Conservation (phyloP, 2,113 vertebrate genomes). For the Callipepla californica region DNA sequence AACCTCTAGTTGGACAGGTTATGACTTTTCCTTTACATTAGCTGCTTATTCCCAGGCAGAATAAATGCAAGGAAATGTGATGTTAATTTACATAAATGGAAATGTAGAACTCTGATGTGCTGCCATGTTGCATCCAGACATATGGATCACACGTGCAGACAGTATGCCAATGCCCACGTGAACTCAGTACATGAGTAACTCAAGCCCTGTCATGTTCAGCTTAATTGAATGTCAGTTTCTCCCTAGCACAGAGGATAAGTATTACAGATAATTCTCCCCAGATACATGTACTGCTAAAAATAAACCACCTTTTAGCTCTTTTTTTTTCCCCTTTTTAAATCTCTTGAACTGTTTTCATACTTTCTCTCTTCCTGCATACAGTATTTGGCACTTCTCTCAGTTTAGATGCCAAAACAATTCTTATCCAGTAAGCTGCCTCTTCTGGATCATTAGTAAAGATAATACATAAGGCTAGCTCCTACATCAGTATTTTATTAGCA, state of each 20-base stretch:
- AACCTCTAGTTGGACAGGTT: background rate
- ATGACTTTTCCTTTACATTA: background rate
- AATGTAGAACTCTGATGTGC: fast-evolving
- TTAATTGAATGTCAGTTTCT: background rate
- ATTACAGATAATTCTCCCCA: background rate
- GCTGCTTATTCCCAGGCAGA: background rate
- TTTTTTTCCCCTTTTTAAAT: conserved; percentile 18
- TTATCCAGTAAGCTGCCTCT: conserved; percentile 15
- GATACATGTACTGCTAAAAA: conserved; percentile 1
- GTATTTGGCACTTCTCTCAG: background rate
- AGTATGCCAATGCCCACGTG: fast-evolving
- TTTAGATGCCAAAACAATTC: conserved; percentile 35
- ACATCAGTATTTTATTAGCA: conserved; percentile 13
- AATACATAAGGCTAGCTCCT: conserved; percentile 19
- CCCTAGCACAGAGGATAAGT: background rate
- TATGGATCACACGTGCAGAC: background rate
- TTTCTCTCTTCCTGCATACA: background rate
- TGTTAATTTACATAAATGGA: background rate
- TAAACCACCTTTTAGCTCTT: background rate
- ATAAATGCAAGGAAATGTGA: background rate
- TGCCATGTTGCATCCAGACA: background rate
- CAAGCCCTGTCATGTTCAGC: background rate
- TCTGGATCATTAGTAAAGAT: conserved; percentile 35
- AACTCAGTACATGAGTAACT: background rate
- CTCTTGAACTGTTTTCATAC: conserved; percentile 1